phyloP scores from a whole-genome alignment of 2,113 vertebrate genomes.

The Hiodon tergisus region DNA sequence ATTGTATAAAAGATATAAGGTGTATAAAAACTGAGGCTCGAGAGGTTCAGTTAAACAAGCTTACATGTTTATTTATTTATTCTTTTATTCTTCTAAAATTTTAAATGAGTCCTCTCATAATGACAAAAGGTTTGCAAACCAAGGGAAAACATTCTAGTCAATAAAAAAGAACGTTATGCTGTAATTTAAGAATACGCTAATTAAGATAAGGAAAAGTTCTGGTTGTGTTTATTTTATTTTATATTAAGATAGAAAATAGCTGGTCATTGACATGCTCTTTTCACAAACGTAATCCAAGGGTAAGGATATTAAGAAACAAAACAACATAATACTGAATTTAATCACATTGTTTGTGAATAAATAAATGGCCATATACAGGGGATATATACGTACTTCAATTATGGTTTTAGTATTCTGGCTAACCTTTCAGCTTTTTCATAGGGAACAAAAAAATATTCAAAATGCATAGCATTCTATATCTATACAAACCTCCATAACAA shows the following conservation, averaged over 20 bases:
- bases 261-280: neutral
- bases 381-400: too few species aligned
- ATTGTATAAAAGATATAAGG: too few species aligned
- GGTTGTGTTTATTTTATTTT: neutral
- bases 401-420: too few species aligned
- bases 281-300: neutral
- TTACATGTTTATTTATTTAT: neutral
- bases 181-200: neutral
- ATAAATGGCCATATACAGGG: too few species aligned
- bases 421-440: neutral
- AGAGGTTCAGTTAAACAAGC: too few species aligned
- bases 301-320: too few species aligned
- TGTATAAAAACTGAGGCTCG: too few species aligned
- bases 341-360: too few species aligned
- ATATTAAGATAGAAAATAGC: constrained; percentile 6
- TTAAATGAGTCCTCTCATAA: too few species aligned
- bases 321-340: too few species aligned
- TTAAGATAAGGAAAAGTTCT: neutral
- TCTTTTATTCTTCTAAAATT: neutral
- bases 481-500: neutral
- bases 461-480: neutral
- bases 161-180: neutral
- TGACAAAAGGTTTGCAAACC: too few species aligned
- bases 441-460: neutral
- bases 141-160: too few species aligned